Conservation (phyloP, 2,888 invertebrate species). For the Apamea monoglypha region DNA sequence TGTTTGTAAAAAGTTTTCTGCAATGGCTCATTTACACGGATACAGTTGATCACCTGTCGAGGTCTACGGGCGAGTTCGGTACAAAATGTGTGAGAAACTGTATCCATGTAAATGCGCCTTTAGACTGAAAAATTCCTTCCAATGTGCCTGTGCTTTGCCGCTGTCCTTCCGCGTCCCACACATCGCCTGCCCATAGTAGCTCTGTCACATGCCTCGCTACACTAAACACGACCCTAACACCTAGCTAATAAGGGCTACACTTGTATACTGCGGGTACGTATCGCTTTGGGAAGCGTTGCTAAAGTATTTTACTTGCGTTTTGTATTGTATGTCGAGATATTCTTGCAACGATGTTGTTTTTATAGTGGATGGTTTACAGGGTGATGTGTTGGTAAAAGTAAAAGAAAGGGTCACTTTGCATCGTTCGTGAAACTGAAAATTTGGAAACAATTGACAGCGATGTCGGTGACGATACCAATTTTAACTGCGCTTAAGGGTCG, state of each 20-base stretch:
- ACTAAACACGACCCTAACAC: constrained; percentile 86
- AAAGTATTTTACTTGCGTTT: constrained; percentile 47
- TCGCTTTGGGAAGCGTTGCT: constrained; percentile 71
- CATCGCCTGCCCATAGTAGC: constrained; percentile 87
- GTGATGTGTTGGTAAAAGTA: neutral
- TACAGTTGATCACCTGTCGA: neutral
- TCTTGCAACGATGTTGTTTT: constrained; percentile 14
- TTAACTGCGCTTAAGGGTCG: neutral
- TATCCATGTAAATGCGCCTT: neutral
- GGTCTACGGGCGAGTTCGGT: neutral
- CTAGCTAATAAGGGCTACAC: constrained; percentile 79
- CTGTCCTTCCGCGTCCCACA: constrained; percentile 85
- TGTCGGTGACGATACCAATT: neutral
- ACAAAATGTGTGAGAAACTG: neutral
- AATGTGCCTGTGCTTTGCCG: constrained; percentile 83
- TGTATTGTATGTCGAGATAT: constrained; percentile 21
- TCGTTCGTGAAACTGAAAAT: neutral
- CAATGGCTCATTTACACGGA: constrained; percentile 5
- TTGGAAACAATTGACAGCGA: neutral
- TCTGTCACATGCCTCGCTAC: constrained; percentile 88
- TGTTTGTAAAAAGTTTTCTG: neutral
- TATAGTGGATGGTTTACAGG: constrained; percentile 50
- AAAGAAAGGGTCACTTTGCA: neutral
- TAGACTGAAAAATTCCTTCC: constrained; percentile 55
- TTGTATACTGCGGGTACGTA: constrained; percentile 62